phyloP scores from a whole-genome alignment of 2,797 vertebrate species.

The Ctenopoma kingsleyae region DNA sequence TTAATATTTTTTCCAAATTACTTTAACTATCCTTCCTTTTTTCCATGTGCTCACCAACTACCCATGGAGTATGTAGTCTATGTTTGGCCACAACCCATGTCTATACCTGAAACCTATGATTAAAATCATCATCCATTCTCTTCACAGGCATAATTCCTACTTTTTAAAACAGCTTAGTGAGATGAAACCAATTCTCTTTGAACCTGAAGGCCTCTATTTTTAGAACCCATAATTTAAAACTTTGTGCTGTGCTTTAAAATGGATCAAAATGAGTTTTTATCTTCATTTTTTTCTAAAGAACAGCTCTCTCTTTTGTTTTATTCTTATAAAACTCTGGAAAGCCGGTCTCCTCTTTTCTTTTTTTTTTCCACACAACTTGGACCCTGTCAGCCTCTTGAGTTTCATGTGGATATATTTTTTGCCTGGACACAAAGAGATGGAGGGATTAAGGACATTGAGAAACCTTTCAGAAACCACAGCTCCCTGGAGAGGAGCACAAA shows the following conservation, averaged over 20 bases:
- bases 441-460: slow-evolving; percentile 82
- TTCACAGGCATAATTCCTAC: slow-evolving; percentile 24
- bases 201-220: slow-evolving; percentile 20
- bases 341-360: slow-evolving; percentile 18
- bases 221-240: slow-evolving; percentile 20
- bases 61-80: background rate
- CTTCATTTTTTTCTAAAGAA: background rate
- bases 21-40: background rate
- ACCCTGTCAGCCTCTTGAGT: slow-evolving; percentile 76
- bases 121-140: slow-evolving; percentile 24
- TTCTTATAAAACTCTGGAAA: slow-evolving; percentile 32
- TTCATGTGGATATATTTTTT: slow-evolving; percentile 85
- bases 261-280: slow-evolving; percentile 29
- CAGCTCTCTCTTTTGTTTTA: background rate
- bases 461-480: slow-evolving; percentile 87
- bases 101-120: slow-evolving; percentile 21
- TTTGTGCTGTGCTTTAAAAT: slow-evolving; percentile 8
- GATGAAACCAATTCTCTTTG: slow-evolving; percentile 14
- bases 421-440: slow-evolving; percentile 83
- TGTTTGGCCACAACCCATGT: no score
- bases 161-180: slow-evolving; percentile 26
- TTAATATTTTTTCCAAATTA: background rate
- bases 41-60: background rate
- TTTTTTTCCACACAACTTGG: slow-evolving; percentile 42
- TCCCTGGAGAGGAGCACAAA: slow-evolving; percentile 64